These are phyloP conservation scores for Lutjanus erythropterus DNA, from an alignment of 2,113 vertebrate genomes.

Conservation along the genomic window DNA sequence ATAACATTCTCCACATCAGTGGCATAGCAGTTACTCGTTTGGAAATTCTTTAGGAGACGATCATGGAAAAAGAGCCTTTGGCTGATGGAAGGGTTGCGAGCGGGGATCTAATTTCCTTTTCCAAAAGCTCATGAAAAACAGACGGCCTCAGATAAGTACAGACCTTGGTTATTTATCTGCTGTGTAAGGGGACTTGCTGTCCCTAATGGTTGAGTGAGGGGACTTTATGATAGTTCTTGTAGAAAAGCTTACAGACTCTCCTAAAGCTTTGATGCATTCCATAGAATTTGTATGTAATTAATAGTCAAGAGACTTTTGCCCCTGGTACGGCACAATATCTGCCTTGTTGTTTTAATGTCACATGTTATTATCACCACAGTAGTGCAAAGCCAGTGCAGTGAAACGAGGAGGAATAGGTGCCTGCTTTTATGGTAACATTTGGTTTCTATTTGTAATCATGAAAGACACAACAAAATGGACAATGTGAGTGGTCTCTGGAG, in stretches of 20 bases:
- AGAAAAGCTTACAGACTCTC: conserved; percentile 51
- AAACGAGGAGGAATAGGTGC: not conserved
- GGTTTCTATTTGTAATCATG: conserved; percentile 48
- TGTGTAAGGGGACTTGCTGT: conserved; percentile 62
- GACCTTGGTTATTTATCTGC: conserved; percentile 78
- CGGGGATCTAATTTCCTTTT: conserved; percentile 81
- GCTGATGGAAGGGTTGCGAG: conserved; percentile 61
- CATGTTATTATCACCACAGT: conserved; percentile 47
- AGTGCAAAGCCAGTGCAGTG: conserved; percentile 25
- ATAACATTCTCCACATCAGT: conserved; percentile 66
- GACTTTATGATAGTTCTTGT: conserved; percentile 56
- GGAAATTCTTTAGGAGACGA: conserved; percentile 67
- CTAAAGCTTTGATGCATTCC: conserved; percentile 51
- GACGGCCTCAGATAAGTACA: conserved; percentile 76
- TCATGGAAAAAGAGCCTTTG: conserved; percentile 73
- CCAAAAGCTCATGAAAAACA: conserved; percentile 84
- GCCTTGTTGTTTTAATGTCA: conserved; percentile 62
- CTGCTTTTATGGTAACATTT: conserved; percentile 38
- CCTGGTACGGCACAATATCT: conserved; percentile 43
- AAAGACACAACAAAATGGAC: not conserved
- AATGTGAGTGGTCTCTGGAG: conserved; percentile 15
- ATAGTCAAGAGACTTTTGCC: conserved; percentile 45
- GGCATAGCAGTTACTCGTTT: conserved; percentile 49
- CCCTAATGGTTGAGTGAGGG: conserved; percentile 45
- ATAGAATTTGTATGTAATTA: conserved; percentile 55